These are phyloP conservation scores for Chrosomus eos DNA, from an alignment of 2,797 vertebrate genomes.

Conservation along the genomic window DNA sequence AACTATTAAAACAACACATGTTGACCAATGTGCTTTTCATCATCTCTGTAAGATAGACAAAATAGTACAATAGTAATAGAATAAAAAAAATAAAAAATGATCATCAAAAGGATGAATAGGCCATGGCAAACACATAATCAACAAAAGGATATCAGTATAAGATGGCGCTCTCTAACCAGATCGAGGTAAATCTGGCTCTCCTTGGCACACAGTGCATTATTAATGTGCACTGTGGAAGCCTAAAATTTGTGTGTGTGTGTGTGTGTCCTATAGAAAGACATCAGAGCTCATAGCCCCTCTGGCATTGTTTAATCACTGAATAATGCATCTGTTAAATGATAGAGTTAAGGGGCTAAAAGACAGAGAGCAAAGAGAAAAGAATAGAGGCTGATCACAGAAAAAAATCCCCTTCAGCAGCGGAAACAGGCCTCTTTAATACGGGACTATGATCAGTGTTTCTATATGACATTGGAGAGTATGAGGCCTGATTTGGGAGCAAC, in stretches of 20 bases:
- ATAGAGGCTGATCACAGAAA: conserved; percentile 38
- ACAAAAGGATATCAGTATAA: conserved; percentile 9
- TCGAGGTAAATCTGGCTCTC: conserved; percentile 47
- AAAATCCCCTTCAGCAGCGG: conserved; percentile 52
- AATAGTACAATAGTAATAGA: no score
- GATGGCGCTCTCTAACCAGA: neutral
- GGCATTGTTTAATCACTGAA: conserved; percentile 76
- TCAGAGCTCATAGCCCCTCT: conserved; percentile 60
- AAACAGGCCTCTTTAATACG: conserved; percentile 18
- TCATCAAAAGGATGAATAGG: no score
- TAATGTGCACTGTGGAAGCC: conserved; percentile 31
- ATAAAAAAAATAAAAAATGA: no score
- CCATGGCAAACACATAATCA: neutral
- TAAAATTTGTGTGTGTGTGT: conserved; percentile 27
- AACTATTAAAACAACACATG: no score
- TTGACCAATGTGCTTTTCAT: no score
- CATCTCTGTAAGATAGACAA: no score
- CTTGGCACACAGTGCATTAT: conserved; percentile 50
- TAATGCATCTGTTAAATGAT: conserved; percentile 70
- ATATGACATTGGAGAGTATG: neutral
- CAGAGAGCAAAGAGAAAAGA: neutral
- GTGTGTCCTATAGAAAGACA: conserved; percentile 40
- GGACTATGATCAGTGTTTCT: neutral
- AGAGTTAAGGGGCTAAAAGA: conserved; percentile 72
- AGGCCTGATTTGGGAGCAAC: conserved; percentile 26